Conservation (phyloP, 1,140 invertebrate species). For the Zaprionus davidi region DNA sequence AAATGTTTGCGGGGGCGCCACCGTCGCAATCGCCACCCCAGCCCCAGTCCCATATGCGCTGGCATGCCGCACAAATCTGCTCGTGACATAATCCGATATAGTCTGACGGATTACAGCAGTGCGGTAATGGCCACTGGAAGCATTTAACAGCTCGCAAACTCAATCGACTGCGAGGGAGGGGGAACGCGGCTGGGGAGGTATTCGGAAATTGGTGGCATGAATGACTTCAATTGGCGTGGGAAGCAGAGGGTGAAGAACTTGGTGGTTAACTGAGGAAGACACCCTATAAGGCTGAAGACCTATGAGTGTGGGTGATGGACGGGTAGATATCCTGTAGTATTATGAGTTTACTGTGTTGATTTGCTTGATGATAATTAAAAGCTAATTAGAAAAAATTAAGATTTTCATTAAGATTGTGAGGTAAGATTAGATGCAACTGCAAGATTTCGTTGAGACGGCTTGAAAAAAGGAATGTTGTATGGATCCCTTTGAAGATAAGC, state of each 20-base stretch:
- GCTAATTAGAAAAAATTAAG: too few relatives aligned
- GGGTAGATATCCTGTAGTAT: too few relatives aligned
- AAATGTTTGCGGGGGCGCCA: conserved; percentile 22
- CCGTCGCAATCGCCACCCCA: background rate
- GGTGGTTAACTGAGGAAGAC: background rate
- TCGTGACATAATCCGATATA: conserved; percentile 55
- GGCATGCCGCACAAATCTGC: conserved; percentile 30
- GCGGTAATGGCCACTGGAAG: conserved; percentile 30
- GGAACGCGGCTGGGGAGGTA: background rate
- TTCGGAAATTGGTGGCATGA: background rate
- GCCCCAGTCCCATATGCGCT: conserved; percentile 4
- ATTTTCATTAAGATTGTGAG: too few relatives aligned
- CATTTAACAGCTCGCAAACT: conserved; percentile 47
- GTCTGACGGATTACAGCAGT: conserved; percentile 45
- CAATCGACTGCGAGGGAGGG: conserved; percentile 37
- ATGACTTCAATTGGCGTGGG: background rate
- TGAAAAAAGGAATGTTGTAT: too few relatives aligned
- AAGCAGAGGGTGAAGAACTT: background rate
- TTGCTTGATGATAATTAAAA: too few relatives aligned
- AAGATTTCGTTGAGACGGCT: too few relatives aligned
- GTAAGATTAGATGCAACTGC: too few relatives aligned
- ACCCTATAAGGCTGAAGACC: background rate
- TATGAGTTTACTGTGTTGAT: too few relatives aligned
- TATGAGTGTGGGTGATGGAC: too few relatives aligned
- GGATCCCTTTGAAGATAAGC: too few relatives aligned